Evolutionary conservation across 2,797 vertebrate genomes (phyloP), one percentile per base, ranked within the genome.

Genomic region (Syndactyla subalaris): DNA sequence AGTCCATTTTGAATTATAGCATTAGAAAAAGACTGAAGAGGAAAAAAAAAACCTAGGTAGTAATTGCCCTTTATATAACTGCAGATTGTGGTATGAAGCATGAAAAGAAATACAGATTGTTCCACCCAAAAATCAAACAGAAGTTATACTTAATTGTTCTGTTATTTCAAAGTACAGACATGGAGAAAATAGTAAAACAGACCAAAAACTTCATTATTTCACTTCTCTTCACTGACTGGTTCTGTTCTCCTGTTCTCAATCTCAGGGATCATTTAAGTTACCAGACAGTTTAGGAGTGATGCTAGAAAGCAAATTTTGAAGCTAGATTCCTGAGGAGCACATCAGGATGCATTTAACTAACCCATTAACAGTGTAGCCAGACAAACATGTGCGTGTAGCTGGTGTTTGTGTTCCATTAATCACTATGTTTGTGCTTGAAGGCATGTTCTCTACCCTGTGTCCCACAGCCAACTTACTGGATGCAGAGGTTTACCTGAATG

Each of bases 371-470:
- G 27, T 0, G 5, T 29, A 20, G 18, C 8, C 26, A 43, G 48
- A 63, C 14, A 52, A 4, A 38, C 13, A 10, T 20, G 20, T 38
- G 34, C 3, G 4, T 16, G 29, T 32, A 8, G 3, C 32, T 83
- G 29, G 7, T 26, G 30, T 8, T 0, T 0, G 10, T 39, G 58
- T 32, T 81, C 54, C 2, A 0, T 16, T 54, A 43, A 10, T 14
- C 11, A 11, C 27, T 18, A 2, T 48, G 39, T 19, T 16, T 41
- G 32, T 34, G 10, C 18, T 45, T 45, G 19, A 41, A 51, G 30
- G 16, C 55, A 58, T 23, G 15, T 54, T n/a, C 29, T 38, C 10
- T 65, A 8, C 4, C 12, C 1, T 12, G 23, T 34, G 23, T 71
- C 14, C 16, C 36, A 61, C 29, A 67, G 12, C 6, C 13, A 18